Base-by-base conservation (phyloP, 2,888 invertebrate species). In the Melanostoma mellinum region DNA sequence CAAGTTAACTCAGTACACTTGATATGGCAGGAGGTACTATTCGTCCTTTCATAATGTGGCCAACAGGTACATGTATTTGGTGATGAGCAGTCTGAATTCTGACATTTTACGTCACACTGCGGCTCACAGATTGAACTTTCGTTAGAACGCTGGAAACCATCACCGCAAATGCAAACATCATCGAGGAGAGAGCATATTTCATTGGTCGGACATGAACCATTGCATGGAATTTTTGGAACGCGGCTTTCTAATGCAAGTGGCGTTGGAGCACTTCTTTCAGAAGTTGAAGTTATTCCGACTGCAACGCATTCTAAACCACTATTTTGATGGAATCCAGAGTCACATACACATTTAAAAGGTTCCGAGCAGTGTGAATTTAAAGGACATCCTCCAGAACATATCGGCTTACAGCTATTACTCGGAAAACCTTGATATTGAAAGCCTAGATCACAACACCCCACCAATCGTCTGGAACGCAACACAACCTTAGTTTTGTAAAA, bases 61-160 rank as follows among this genome's bases (percentile, higher is more conserved):
- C 86, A 82, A 71, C 91, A 91, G 5, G 85, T 71, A 75, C 92
- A 90, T 3, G 53, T 60, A 20, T 88, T 72, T 30, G 88, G 87
- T 0, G 84, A 85, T 0, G 86, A 85, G 61, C 91, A 92, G 2
- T 87, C 88, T 0, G 87, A 87, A 58, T 89, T 38, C 3, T 80
- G 40, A 10, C 88, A 89, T 10, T 81, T 71, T 0, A 87, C 87
- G 0, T 86, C 86, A 69, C 88, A 88, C 3, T 85, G 60, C 1
- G 81, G 56, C 32, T 68, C 86, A 10, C 87, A 87, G 4, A 42
- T 36, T 4, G 75, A 60, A 40, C 86, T 87, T 2, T 2, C n/a
- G 2, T 56, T 56, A 1, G 58, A 9, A 0, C 65, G 56, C 4
- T 69, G 20, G 36, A 40, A 84, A 6, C 84, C 84, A 33, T 60